Evolutionary conservation across 2,113 vertebrate species (phyloP).

Genomic region (Himantopus leucocephalus): DNA sequence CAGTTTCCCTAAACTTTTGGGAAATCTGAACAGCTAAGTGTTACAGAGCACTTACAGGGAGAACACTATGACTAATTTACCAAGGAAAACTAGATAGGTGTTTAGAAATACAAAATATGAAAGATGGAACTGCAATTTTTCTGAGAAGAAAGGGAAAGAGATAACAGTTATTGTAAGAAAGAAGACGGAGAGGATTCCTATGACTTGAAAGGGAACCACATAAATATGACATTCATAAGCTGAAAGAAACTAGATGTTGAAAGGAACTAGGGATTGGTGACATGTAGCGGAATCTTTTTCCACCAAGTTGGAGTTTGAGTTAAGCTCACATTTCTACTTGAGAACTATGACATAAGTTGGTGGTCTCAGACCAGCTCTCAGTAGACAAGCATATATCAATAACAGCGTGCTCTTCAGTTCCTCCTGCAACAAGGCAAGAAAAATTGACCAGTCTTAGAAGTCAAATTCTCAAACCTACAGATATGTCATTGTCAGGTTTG

Average conservation of each 20-base stretch:
- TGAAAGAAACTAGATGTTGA: background rate
- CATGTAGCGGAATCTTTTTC: background rate
- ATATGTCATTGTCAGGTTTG: background rate
- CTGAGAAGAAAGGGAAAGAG: background rate
- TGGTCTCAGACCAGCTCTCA: background rate
- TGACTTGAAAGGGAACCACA: background rate
- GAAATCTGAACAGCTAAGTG: background rate
- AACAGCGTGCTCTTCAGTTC: background rate
- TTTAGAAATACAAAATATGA: background rate
- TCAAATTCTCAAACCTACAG: background rate
- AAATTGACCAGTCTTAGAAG: background rate
- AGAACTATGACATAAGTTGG: background rate
- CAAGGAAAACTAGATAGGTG: background rate
- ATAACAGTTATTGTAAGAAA: background rate
- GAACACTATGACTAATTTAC: background rate
- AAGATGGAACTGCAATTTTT: background rate
- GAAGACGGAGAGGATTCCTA: background rate
- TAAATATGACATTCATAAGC: background rate
- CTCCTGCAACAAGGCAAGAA: background rate
- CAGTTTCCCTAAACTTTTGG: background rate
- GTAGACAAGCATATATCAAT: background rate
- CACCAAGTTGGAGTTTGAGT: background rate
- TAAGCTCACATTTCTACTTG: background rate
- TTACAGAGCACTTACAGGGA: background rate
- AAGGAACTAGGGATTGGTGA: background rate